Evolutionary conservation across 23 tunicate genomes (phyloP), one percentile per base, ranked within the genome.

Genomic region (Phallusia fumigata): DNA sequence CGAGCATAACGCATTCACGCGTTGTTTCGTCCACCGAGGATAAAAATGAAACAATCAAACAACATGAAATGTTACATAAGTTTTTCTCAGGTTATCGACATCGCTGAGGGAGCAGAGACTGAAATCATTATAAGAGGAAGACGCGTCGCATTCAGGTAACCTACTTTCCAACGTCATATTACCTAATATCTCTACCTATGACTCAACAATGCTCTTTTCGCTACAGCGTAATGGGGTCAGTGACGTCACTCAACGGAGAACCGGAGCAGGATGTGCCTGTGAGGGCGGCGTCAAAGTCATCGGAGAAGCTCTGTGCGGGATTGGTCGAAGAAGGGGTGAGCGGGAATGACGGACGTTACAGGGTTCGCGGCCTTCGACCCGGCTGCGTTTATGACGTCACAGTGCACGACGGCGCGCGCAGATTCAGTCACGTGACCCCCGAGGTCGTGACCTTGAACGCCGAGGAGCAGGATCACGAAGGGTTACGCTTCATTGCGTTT

Each of bases 121-220:
- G 80, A 85, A 47, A 74, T 94, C 22, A 79, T 82, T 1, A 86
- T 94, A 11, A 65, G 33, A 35, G 98, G 98, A 53, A 89, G 83
- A 47, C 73, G 98, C 30, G 88, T 89, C 52, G 94, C 98, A 0
- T 94, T 81, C 88, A 94, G 98, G 98, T 94, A 40, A 40, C n/a
- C n/a, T n/a, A n/a, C n/a, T n/a, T n/a, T n/a, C n/a, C n/a, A n/a
- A n/a, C n/a, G n/a, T n/a, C n/a, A n/a, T n/a, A n/a, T n/a, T n/a
- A n/a, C n/a, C n/a, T n/a, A n/a, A n/a, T n/a, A n/a, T n/a, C n/a
- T n/a, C n/a, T n/a, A n/a, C n/a, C n/a, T n/a, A n/a, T 32, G 35
- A 74, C 8, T 74, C n/a, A 33, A 74, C 47, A 40, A 40, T 40
- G 47, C 47, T 79, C 2, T 80, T 18, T 80, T 22, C 31, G 21